Percentiles rank a stretch among this genome's conserved stretches.
Conservation (phyloP, 2,113 vertebrate species). For the Pachyramphus minor region DNA sequence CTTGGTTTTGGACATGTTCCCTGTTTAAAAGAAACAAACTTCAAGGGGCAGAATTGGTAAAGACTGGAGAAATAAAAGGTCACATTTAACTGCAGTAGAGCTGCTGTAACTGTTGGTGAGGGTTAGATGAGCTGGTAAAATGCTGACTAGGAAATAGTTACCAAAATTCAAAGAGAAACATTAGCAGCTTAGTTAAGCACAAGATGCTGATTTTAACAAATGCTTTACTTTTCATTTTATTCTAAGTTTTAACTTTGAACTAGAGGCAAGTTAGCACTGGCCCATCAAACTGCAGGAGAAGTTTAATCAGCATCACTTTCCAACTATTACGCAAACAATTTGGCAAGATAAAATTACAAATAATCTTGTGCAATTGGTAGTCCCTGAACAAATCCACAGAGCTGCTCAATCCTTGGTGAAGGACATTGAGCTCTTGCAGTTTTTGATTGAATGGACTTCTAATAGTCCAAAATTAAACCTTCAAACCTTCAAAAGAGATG, state of each 20-base stretch:
- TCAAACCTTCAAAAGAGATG: not conserved
- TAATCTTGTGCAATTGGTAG: not conserved
- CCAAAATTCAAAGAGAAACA: not conserved
- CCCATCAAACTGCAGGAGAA: not conserved
- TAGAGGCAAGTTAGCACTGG: not conserved
- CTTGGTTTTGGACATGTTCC: not conserved
- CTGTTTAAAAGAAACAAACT: not conserved
- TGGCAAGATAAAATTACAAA: not conserved
- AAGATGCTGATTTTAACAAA: not conserved
- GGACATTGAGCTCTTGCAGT: not conserved
- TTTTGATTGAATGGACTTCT: not conserved
- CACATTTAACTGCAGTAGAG: not conserved
- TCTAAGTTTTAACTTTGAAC: not conserved
- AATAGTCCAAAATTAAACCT: not conserved
- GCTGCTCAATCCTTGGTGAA: not conserved
- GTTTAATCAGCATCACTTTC: not conserved
- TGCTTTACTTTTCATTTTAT: not conserved
- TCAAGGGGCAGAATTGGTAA: not conserved
- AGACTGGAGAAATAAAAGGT: not conserved
- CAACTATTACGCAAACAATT: slow-evolving; percentile 21
- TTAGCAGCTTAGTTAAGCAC: not conserved
- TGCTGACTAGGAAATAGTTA: not conserved
- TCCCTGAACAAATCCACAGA: not conserved
- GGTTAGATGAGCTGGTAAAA: not conserved
- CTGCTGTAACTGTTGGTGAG: not conserved